Base-by-base conservation (phyloP, 2,888 invertebrate species). In the Neoitamus cyanurus region DNA sequence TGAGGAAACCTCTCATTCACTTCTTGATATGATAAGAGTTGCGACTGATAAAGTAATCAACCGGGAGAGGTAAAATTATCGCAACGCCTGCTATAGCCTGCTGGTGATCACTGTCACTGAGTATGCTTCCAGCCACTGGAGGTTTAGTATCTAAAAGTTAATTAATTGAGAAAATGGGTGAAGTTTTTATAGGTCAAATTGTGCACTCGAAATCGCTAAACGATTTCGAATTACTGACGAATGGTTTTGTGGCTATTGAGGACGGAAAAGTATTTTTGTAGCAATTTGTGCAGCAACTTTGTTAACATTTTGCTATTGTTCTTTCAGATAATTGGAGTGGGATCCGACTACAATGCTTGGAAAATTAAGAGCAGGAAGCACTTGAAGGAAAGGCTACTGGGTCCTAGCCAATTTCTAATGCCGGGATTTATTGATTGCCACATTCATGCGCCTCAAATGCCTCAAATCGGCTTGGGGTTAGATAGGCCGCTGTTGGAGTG, bases 381-480 rank as follows among this genome's bases (percentile, higher is more conserved):
- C 28, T 78, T 84, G 46, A 85, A 89, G 83, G 86, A 87, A 36
- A 87, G 89, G 68, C 85, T 84, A 0, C 86, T 93, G 6, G 88
- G 88, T 7, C 87, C 90, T 3, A 90, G 91, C 77, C 95, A 96
- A 90, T 95, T 98, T 88, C 89, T 98, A 13, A 94, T 97, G 90
- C 98, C 98, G 0, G 98, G 98, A 0, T 94, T 98, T 85, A 93
- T 98, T 2, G 98, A 98, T 90, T 95, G 96, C 28, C 98, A 98
- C 89, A 95, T 96, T 9, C 98, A 98, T 92, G 97, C 97, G 0
- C 95, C 97, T 0, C 98, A 98, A 91, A 95, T 96, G 88, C 96
- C 97, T 0, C 97, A 98, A 91, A 92, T 95, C 84, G 98, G 97
- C 0, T 91, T 97, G 11, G 97, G 97, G 0, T 93, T 97, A 87